Evolutionary conservation across 2,797 vertebrate genomes (phyloP), one percentile per base, ranked within the genome.

Genomic region (Ctenopoma multispine): DNA sequence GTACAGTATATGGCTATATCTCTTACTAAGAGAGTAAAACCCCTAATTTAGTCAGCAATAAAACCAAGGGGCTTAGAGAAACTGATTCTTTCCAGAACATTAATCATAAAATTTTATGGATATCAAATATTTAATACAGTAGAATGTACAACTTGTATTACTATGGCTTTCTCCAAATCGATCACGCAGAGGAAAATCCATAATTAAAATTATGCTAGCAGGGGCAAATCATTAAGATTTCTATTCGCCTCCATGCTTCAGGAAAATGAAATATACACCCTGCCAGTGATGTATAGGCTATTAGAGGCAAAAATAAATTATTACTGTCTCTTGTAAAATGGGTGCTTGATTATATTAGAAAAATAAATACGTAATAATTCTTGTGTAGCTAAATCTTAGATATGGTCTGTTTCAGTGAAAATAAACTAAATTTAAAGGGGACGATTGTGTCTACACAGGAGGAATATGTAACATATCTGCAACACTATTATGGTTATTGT

Each of bases 61-160:
- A 94, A 94, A 94, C 87, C 81, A 85, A 85, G 79, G 79, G 74
- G 89, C 92, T 94, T 91, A 91, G 90, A 93, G 92, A 94, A 95
- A 94, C 91, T 64, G 91, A 94, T 94, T 94, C 90, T 93, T 94
- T 93, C 92, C 89, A 93, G 90, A 90, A 92, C 93, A 95, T 95
- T 94, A 94, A 95, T 94, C 94, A 94, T 94, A 72, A 91, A 93
- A 92, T 87, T 92, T 94, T 92, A 95, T 94, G 92, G 91, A 92
- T 94, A 94, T 95, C 92, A 94, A 94, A 95, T 95, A 95, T 94
- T 95, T 94, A 95, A 95, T 94, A 93, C 87, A 93, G 92, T 93
- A 92, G 92, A 94, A 94, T 92, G 92, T 94, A 94, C 91, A 94
- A 92, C 90, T 94, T 94, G 92, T 95, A 95, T 94, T 94, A 94